A percentile compares a stretch with the other conserved stretches of the same genome.
Conservation (phyloP, 1,140 invertebrate species). For the Teleopsis dalmanni region DNA sequence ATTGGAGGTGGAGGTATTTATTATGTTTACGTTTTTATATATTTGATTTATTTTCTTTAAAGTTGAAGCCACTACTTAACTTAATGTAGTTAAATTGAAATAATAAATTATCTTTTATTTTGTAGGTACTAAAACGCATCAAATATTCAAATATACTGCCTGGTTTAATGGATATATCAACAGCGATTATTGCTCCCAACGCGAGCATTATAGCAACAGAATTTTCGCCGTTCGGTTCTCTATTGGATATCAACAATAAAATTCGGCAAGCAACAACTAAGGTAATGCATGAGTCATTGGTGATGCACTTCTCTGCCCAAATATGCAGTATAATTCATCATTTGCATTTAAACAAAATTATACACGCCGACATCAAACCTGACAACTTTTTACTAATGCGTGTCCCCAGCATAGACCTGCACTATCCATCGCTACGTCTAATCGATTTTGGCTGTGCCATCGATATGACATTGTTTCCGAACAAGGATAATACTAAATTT, state of each 20-base stretch:
- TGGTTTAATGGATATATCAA: constrained; percentile 61
- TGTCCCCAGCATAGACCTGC: constrained; percentile 30
- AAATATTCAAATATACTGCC: constrained; percentile 43
- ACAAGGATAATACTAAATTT: constrained; percentile 70
- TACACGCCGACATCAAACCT: constrained; percentile 96
- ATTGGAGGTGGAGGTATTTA: too few species aligned
- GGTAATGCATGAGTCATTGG: constrained; percentile 62
- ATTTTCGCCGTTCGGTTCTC: constrained; percentile 69
- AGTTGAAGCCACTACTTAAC: too few species aligned
- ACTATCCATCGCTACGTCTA: constrained; percentile 59
- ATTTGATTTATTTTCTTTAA: too few species aligned
- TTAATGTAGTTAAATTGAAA: too few species aligned
- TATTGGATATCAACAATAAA: constrained; percentile 70
- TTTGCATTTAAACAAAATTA: constrained; percentile 82
- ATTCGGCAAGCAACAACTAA: constrained; percentile 60
- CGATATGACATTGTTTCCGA: constrained; percentile 80
- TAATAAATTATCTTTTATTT: background rate
- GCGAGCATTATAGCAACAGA: constrained; percentile 74
- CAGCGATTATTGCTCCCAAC: constrained; percentile 63
- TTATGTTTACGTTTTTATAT: too few species aligned
- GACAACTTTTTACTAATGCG: constrained; percentile 87
- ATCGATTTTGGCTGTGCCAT: constrained; percentile 86
- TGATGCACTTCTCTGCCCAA: constrained; percentile 78
- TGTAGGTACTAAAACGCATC: constrained; percentile 32
- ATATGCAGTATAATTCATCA: constrained; percentile 82